These are phyloP conservation scores for Parotia lawesii DNA, from an alignment of 2,113 vertebrate species.

Conservation along the genomic window DNA sequence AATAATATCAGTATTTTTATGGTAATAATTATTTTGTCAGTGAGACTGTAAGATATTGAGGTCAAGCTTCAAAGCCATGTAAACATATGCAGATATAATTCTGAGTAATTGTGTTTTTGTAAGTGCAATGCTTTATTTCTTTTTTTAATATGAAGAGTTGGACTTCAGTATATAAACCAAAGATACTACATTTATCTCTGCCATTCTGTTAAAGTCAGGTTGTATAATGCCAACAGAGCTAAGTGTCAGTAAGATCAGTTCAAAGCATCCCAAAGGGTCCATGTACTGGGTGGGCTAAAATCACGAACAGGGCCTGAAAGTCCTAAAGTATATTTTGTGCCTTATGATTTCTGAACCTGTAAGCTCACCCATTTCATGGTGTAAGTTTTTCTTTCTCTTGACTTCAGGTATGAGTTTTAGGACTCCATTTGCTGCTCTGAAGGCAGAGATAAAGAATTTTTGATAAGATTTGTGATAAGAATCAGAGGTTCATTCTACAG, in stretches of 20 bases:
- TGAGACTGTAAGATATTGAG: neutral
- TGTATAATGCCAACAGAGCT: neutral
- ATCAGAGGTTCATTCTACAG: fast-evolving
- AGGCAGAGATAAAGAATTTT: neutral
- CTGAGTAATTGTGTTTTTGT: neutral
- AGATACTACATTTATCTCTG: neutral
- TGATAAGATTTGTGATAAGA: neutral
- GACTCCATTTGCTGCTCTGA: neutral
- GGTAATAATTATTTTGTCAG: neutral
- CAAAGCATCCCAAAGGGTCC: neutral
- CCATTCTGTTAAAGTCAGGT: neutral
- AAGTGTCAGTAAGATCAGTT: neutral
- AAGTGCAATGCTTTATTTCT: neutral
- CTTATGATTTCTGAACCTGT: neutral
- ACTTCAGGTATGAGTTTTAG: neutral
- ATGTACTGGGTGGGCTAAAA: neutral
- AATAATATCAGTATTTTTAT: neutral
- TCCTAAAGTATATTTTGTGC: neutral
- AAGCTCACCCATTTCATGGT: neutral
- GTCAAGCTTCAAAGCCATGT: neutral
- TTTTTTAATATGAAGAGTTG: neutral
- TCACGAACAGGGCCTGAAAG: neutral
- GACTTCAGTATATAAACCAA: neutral
- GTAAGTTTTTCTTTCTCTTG: neutral
- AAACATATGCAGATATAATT: neutral